A percentile compares a stretch with the other conserved stretches of the same genome.
phyloP scores from a whole-genome alignment of 1,140 invertebrate species.

The Sinella curviseta region DNA sequence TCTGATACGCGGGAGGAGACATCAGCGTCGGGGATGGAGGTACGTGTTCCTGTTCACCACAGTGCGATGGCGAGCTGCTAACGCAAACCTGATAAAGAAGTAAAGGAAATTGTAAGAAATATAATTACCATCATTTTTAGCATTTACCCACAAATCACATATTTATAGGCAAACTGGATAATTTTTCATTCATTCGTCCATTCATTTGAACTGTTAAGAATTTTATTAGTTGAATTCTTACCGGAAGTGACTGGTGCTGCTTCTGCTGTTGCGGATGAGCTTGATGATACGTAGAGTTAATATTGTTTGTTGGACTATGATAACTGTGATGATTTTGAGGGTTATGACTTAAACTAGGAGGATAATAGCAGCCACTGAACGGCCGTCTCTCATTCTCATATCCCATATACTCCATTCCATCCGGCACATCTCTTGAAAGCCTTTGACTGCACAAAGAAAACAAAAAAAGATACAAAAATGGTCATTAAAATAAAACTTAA shows the following conservation, averaged over 20 bases:
- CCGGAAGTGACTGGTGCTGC: background rate
- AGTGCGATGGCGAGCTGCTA: too few species aligned
- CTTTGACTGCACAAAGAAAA: background rate
- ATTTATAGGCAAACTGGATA: background rate
- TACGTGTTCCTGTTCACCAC: background rate
- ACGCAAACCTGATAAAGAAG: too few species aligned
- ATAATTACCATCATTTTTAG: too few species aligned
- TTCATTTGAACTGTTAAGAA: background rate
- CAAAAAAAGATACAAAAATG: background rate
- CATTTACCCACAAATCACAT: too few species aligned
- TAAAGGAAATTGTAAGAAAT: too few species aligned
- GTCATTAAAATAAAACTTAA: slow-evolving; percentile 13
- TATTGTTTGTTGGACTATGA: background rate
- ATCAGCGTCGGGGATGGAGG: background rate
- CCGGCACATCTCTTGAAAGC: slow-evolving; percentile 7
- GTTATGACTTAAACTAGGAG: background rate
- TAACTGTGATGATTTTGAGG: background rate
- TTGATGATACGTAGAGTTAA: background rate
- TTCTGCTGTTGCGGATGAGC: background rate
- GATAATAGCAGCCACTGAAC: slow-evolving; percentile 7
- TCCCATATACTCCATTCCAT: slow-evolving; percentile 14
- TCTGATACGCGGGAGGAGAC: background rate
- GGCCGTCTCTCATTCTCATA: slow-evolving; percentile 10
- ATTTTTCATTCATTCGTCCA: background rate
- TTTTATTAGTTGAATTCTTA: background rate